Evolutionary conservation across 1,140 invertebrate genomes (phyloP).

Genomic region (Leptinotarsa texana): DNA sequence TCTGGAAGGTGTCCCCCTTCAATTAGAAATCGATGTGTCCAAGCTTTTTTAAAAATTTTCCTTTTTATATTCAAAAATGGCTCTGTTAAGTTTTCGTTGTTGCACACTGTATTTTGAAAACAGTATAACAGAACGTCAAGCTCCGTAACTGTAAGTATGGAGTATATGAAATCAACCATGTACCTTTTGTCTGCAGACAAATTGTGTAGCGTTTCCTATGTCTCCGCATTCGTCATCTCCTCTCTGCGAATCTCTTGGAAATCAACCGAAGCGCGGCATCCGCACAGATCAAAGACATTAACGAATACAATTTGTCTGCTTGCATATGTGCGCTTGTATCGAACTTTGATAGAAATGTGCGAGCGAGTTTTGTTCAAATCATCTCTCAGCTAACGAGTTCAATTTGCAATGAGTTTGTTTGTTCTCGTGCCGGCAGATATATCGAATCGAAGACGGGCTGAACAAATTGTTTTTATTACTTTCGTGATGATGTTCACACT

Average conservation of each 20-base stretch:
- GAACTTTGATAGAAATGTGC: background rate
- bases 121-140: background rate
- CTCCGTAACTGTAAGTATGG: background rate
- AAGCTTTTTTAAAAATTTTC: too few species aligned
- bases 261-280: background rate
- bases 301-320: background rate
- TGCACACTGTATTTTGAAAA: background rate
- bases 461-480: too few species aligned
- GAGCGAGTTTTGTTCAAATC: too few species aligned
- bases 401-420: too few species aligned
- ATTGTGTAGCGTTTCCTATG: background rate
- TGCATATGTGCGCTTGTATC: background rate
- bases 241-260: background rate
- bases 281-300: background rate
- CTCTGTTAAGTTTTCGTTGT: too few species aligned
- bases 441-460: too few species aligned
- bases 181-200: background rate
- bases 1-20: too few species aligned
- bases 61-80: too few species aligned
- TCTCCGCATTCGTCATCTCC: background rate
- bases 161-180: background rate
- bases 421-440: too few species aligned
- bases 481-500: too few species aligned
- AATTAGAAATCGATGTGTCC: too few species aligned
- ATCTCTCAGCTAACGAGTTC: too few species aligned